Evolutionary conservation across 2,797 vertebrate species (phyloP), one percentile per base, ranked within the genome.

Genomic region (Pagetopsis macropterus): DNA sequence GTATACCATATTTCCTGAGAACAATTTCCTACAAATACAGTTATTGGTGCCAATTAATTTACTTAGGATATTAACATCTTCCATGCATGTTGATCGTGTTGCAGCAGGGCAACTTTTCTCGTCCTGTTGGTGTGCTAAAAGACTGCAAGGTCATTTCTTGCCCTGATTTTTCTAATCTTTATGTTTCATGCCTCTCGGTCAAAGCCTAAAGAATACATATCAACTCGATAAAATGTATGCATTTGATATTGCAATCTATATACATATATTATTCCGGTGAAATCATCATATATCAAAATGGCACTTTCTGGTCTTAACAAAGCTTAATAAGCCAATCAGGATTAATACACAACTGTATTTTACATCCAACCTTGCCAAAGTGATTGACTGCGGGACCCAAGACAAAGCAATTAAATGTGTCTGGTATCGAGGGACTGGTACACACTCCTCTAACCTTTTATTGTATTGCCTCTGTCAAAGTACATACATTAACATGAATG

Each of bases 401-500:
- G 90, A 89, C 90, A 84, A 84, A 87, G 88, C 87, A 92, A 91
- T 93, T 93, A 93, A 91, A 87, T 67, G 84, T 84, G 85, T 87
- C 87, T 91, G 79, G 82, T 88, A 86, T 87, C 85, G 19, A 65
- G 90, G 87, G 89, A 90, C 80, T 76, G 71, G 85, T 87, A 90
- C 89, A 88, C 82, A 82, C 75, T 83, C 85, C 81, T 84, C 85
- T 92, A 90, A 88, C 91, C 90, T 91, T 92, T 90, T 89, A 88
- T 90, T 89, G 87, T 91, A 91, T 91, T 41, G 84, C 89, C 78
- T 84, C 83, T 92, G 87, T 93, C 90, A 88, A 87, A 92, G 85
- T 89, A 92, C 89, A 91, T 92, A 92, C 91, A 92, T 94, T 92
- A 92, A 93, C 89, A 91, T 83, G 82, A 88, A 89, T 85, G 86